Percentiles rank a stretch among this genome's conserved stretches.
phyloP scores from a whole-genome alignment of 2,888 invertebrate species.

The Timema podura region DNA sequence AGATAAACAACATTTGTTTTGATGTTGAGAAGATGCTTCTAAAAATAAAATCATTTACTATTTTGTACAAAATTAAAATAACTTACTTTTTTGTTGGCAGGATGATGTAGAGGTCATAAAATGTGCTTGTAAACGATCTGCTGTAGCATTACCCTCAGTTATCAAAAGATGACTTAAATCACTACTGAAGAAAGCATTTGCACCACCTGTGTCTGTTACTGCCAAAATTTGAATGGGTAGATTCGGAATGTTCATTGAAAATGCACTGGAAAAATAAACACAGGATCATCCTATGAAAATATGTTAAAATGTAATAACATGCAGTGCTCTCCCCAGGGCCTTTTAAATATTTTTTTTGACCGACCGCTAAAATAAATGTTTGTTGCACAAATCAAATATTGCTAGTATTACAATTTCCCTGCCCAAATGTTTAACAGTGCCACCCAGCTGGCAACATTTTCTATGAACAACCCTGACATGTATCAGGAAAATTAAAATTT shows the following conservation, averaged over 20 bases:
- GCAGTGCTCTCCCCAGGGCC: too few relatives aligned
- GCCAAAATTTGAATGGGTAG: slow-evolving; percentile 92
- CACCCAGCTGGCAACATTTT: too few relatives aligned
- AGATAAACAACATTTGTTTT: too few relatives aligned
- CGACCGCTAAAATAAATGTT: too few relatives aligned
- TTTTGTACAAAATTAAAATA: not conserved
- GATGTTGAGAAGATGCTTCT: not conserved
- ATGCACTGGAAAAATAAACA: slow-evolving; percentile 60
- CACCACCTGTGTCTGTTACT: slow-evolving; percentile 85
- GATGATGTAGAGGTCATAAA: slow-evolving; percentile 87
- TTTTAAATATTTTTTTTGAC: too few relatives aligned
- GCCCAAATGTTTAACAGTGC: too few relatives aligned
- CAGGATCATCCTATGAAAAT: not conserved
- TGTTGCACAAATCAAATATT: too few relatives aligned
- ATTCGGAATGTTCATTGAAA: slow-evolving; percentile 89
- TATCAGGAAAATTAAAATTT: too few relatives aligned
- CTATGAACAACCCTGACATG: too few relatives aligned
- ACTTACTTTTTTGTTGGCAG: slow-evolving; percentile 80
- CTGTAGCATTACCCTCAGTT: slow-evolving; percentile 89
- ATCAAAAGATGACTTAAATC: slow-evolving; percentile 86
- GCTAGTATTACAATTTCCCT: too few relatives aligned
- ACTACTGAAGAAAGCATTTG: slow-evolving; percentile 84
- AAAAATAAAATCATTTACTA: not conserved
- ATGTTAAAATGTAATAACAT: too few relatives aligned
- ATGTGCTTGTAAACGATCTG: slow-evolving; percentile 83